Percentiles rank a stretch among this genome's conserved stretches.
These are phyloP conservation scores for Macropus fuliginosus DNA, from an alignment of 2,797 vertebrate species.

Conservation along the genomic window DNA sequence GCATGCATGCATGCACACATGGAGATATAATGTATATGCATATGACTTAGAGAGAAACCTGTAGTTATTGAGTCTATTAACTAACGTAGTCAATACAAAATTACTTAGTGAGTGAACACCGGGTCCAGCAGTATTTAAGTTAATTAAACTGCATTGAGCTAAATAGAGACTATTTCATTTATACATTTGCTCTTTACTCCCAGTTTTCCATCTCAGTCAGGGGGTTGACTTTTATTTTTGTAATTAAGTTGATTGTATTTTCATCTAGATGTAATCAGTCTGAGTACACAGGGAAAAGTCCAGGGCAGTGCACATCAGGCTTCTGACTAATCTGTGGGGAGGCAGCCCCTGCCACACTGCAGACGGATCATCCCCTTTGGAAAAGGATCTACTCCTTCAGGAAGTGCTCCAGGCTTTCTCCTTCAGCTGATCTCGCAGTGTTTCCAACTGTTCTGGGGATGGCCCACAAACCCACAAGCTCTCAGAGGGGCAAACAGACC, in stretches of 20 bases:
- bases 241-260: not conserved
- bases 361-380: not conserved
- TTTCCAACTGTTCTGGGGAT: not conserved
- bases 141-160: not conserved
- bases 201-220: not conserved
- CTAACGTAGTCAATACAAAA: not conserved
- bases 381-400: not conserved
- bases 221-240: not conserved
- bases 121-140: not conserved
- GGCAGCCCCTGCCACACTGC: too few relatives aligned
- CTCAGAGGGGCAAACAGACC: not conserved
- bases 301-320: not conserved
- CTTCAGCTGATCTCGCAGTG: not conserved
- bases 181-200: not conserved
- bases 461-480: not conserved
- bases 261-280: not conserved
- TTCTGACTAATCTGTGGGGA: not conserved
- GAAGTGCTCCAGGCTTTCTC: not conserved
- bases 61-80: not conserved
- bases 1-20: not conserved
- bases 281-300: not conserved
- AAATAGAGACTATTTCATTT: not conserved
- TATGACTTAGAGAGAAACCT: not conserved
- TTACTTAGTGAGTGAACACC: not conserved
- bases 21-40: fast-evolving